These are phyloP conservation scores for Nyctibius bracteatus DNA, from an alignment of 2,113 vertebrate genomes.

Conservation along the genomic window DNA sequence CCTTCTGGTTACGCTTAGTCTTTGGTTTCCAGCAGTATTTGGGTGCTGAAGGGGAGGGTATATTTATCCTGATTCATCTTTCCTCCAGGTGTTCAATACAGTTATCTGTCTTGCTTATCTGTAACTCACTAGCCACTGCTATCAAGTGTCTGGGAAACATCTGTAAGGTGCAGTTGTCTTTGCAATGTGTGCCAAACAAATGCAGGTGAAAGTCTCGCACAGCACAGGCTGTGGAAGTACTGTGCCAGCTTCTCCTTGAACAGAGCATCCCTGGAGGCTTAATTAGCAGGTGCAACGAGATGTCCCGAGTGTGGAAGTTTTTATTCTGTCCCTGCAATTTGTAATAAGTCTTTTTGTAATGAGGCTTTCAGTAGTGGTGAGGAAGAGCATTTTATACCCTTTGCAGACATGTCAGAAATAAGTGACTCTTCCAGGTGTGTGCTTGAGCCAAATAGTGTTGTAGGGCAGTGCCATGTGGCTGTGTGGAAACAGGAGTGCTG, in stretches of 20 bases:
- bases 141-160: neutral
- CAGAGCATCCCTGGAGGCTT: neutral
- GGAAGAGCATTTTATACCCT: neutral
- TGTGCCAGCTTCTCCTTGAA: neutral
- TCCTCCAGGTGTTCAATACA: neutral
- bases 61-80: neutral
- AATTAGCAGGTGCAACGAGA: neutral
- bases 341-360: neutral
- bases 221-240: neutral
- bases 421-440: neutral
- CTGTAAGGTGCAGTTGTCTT: neutral
- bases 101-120: neutral
- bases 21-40: neutral
- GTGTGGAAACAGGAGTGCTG: neutral
- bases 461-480: neutral
- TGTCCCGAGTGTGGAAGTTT: neutral
- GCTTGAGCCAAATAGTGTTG: neutral
- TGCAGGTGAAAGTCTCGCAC: neutral
- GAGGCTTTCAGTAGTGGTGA: neutral
- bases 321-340: neutral
- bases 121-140: neutral
- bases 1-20: neutral
- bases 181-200: neutral
- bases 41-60: neutral
- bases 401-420: neutral